These are phyloP conservation scores for Chaenogobius annularis DNA, from an alignment of 2,113 vertebrate genomes.

Conservation along the genomic window DNA sequence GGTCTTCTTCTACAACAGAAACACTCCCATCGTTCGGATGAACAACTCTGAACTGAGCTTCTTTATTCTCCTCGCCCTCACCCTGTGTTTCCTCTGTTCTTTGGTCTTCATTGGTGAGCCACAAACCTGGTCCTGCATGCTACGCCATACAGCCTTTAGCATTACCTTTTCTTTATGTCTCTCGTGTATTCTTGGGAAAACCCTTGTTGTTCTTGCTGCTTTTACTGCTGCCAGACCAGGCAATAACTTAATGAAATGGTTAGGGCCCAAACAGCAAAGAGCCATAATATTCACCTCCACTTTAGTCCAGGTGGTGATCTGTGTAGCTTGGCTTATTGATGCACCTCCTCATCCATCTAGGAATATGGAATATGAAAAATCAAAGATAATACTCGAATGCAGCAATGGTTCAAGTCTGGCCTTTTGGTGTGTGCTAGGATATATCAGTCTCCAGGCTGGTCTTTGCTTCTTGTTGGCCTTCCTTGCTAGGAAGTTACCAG, in stretches of 20 bases:
- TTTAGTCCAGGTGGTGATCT: constrained; percentile 65
- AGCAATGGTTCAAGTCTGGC: constrained; percentile 61
- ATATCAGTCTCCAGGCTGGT: constrained; percentile 67
- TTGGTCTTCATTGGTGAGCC: constrained; percentile 73
- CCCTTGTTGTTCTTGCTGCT: constrained; percentile 70
- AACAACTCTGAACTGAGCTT: constrained; percentile 75
- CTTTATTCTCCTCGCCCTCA: constrained; percentile 70
- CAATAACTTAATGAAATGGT: constrained; percentile 70
- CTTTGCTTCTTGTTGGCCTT: constrained; percentile 70
- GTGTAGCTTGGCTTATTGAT: constrained; percentile 62
- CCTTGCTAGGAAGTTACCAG: constrained; percentile 65
- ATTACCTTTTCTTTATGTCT: constrained; percentile 73
- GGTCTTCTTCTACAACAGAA: constrained; percentile 70
- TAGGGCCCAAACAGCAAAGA: constrained; percentile 72
- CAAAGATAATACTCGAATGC: constrained; percentile 68
- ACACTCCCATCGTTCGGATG: constrained; percentile 70
- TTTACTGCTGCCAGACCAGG: constrained; percentile 71
- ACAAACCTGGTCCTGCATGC: constrained; percentile 70
- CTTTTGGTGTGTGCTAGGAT: constrained; percentile 72
- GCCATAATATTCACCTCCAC: constrained; percentile 60
- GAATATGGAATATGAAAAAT: constrained; percentile 55
- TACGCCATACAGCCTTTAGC: constrained; percentile 71
- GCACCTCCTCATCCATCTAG: constrained; percentile 58
- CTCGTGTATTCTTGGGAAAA: constrained; percentile 74
- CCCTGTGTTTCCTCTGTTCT: constrained; percentile 71